Evolutionary conservation across 2,888 invertebrate genomes (phyloP).

Genomic region (Molorchus minor): DNA sequence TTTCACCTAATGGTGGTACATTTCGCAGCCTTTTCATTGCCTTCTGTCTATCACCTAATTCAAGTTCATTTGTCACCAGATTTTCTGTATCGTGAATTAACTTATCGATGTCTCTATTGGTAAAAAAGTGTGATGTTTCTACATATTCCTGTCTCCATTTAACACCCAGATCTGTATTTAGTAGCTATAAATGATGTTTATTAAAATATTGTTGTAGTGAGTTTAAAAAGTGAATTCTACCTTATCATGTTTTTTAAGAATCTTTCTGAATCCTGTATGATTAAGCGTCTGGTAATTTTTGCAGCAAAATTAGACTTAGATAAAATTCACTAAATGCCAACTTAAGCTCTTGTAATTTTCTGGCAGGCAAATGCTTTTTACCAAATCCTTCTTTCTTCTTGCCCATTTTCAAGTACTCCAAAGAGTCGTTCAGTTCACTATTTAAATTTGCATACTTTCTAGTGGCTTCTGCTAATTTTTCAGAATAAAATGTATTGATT

Average conservation of each 20-base stretch:
- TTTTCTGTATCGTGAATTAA: constrained; percentile 83
- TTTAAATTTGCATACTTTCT: constrained; percentile 79
- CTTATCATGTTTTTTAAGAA: constrained; percentile 91
- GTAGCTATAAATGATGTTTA: constrained; percentile 61
- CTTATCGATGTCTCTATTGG: constrained; percentile 85
- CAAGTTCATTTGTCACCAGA: constrained; percentile 73
- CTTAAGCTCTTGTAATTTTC: constrained; percentile 83
- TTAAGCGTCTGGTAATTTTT: constrained; percentile 90
- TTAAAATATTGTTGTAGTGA: neutral
- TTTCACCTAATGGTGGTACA: constrained; percentile 88
- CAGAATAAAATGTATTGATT: constrained; percentile 89
- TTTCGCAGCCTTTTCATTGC: constrained; percentile 88
- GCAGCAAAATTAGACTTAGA: constrained; percentile 82
- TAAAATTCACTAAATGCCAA: constrained; percentile 92
- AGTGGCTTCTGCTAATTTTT: constrained; percentile 89
- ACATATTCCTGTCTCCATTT: constrained; percentile 83
- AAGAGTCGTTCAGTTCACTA: constrained; percentile 71
- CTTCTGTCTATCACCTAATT: constrained; percentile 82
- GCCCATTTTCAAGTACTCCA: constrained; percentile 54
- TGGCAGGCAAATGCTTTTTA: constrained; percentile 64
- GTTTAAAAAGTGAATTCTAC: constrained; percentile 57
- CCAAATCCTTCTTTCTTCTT: constrained; percentile 50
- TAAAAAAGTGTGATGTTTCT: constrained; percentile 84
- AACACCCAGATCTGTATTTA: constrained; percentile 69
- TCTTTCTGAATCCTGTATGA: constrained; percentile 90